Conservation (phyloP, 1,140 invertebrate genomes). For the Bacillus rossius region DNA sequence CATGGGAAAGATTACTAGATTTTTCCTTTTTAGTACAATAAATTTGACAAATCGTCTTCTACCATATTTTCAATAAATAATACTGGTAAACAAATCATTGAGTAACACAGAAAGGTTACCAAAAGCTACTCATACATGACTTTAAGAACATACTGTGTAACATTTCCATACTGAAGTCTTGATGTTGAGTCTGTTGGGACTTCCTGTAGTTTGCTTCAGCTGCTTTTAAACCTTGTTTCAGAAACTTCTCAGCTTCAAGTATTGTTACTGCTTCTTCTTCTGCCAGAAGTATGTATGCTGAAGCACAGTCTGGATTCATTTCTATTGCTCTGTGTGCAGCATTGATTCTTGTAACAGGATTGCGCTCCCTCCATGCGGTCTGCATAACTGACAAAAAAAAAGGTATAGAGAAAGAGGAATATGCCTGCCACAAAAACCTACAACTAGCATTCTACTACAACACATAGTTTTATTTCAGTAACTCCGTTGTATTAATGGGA, state of each 20-base stretch:
- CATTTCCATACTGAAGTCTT: slow-evolving; percentile 69
- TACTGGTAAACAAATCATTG: no score
- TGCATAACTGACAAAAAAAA: slow-evolving; percentile 72
- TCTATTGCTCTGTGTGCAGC: slow-evolving; percentile 88
- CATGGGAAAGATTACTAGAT: no score
- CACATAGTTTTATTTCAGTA: no score
- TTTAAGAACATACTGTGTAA: slow-evolving; percentile 64
- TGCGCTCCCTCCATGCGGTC: slow-evolving; percentile 94
- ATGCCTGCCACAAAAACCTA: no score
- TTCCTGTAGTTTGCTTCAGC: slow-evolving; percentile 84
- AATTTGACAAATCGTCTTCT: no score
- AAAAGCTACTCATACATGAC: no score
- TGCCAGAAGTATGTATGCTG: slow-evolving; percentile 91
- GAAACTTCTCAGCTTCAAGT: slow-evolving; percentile 78
- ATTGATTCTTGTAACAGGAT: slow-evolving; percentile 86
- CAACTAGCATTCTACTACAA: no score
- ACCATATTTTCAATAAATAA: no score
- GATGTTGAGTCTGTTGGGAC: slow-evolving; percentile 71
- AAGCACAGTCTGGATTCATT: slow-evolving; percentile 89
- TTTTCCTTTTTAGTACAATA: no score
- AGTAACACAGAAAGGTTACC: no score
- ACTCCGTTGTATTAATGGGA: no score
- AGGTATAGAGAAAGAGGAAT: no score
- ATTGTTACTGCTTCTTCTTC: slow-evolving; percentile 96
- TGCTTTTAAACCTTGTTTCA: slow-evolving; percentile 82